Evolutionary conservation across 2,797 vertebrate species (phyloP), one percentile per base, ranked within the genome.

Genomic region (Acestrorhynchus altus): DNA sequence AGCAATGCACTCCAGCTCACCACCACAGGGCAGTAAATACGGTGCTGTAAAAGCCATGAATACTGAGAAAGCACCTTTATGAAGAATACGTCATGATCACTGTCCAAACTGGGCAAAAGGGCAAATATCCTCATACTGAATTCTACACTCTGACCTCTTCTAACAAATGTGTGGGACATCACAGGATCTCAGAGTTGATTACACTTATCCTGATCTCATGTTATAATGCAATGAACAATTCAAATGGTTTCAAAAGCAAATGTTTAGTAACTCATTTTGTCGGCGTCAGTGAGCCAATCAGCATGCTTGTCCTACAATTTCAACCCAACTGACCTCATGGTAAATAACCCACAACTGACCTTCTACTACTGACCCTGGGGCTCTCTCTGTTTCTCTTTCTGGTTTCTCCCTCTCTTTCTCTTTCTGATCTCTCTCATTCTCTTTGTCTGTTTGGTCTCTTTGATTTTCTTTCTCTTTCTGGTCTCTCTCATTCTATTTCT

Each of bases 331-430:
- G 78, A 76, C 73, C 73, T 74, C 0, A 4, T 39, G 61, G 20
- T 39, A 57, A 64, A 59, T 80, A 74, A 68, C 63, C 28, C 35
- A 35, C 28, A 39, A 47, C 47, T 74, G 57, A 76, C 60, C 72
- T 44, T 35, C 39, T 8, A 31, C 28, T 22, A n/a, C 4, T 60
- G 57, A 16, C 42, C 28, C 22, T 56, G 18, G 24, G 12, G 8
- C 31, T 59, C 54, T 22, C 8, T 24, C 52, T 11, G 20, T 22
- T 20, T 22, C 52, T 24, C 20, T 22, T 20, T 24, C n/a, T 39
- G 39, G 44, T 46, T 11, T 47, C 46, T 47, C 46, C 18, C 46
- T 47, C 46, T 47, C 46, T 47, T 15, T 47, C 8, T 46, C 44
- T 46, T 11, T 10, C 8, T 46, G 39, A 8, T 39, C 44, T 46